Base-by-base conservation (phyloP, 2,113 vertebrate genomes). In the Jaculus jaculus region DNA sequence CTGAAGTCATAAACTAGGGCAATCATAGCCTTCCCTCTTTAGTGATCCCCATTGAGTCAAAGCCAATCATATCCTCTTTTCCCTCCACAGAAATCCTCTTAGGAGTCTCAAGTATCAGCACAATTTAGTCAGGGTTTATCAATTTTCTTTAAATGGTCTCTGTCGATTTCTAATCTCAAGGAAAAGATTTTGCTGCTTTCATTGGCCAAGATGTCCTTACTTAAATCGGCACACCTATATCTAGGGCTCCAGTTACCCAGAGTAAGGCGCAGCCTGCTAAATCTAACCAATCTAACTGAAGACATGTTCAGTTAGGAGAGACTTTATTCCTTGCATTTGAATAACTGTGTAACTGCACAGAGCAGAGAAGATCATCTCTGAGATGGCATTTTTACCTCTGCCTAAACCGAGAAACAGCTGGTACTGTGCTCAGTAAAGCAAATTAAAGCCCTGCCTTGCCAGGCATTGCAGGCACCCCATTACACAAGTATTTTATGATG, bases 341-440 rank as follows among this genome's bases (percentile, higher is more conserved):
- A 63, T 96, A 92, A 75, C 54, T 66, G 28, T n/a, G 24, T 68
- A 95, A 75, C 82, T 75, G 54, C 74, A 54, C 5, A 68, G 34
- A 93, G 26, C 61, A 93, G 78, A 93, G 69, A 85, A 90, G 79
- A 86, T 86, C 8, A n/a, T 75, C 71, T 82, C 60, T 72, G 54
- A 60, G 82, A 90, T 91, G 74, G 72, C 82, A 94, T 95, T 81
- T 95, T 94, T 88, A 95, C 96, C 79, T 92, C 90, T 90, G 82
- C 24, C 92, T 94, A 92, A 94, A 93, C 42, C 94, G 90, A 83
- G 63, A 90, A 96, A 79, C 97, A 96, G 90, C 93, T 96, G 95
- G 87, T 72, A 83, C 28, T 92, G 71, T 77, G 37, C 85, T 96
- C 92, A 65, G 61, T 96, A 94, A 96, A 96, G 94, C 90, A 96